phyloP scores from a whole-genome alignment of 1,140 invertebrate genomes.

The Eupeodes corollae region DNA sequence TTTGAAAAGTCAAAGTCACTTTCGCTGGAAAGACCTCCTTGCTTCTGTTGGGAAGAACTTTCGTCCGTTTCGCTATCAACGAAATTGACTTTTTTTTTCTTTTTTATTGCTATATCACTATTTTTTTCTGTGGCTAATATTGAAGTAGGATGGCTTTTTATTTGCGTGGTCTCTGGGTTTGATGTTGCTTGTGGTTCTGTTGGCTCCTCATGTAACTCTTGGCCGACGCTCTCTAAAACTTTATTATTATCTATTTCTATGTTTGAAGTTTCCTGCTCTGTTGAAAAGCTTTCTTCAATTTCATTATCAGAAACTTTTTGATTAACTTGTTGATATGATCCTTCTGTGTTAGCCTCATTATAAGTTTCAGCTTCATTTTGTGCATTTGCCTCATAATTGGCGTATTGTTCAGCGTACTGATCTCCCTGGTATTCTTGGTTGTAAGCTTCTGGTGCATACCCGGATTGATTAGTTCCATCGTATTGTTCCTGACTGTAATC shows the following conservation, averaged over 20 bases:
- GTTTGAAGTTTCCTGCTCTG: no score
- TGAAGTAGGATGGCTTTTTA: slow-evolving; percentile 20
- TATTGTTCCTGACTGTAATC: slow-evolving; percentile 30
- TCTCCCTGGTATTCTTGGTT: no score
- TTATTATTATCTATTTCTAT: no score
- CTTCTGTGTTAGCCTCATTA: no score
- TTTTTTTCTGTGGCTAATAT: slow-evolving; percentile 24
- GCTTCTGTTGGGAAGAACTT: slow-evolving; percentile 22
- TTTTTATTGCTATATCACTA: slow-evolving; percentile 30
- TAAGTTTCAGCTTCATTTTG: no score
- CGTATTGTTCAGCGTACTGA: no score
- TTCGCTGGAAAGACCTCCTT: slow-evolving; percentile 13
- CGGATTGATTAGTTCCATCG: slow-evolving; percentile 27
- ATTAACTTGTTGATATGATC: no score
- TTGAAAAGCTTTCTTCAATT: no score
- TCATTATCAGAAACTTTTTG: no score
- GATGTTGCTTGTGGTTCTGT: not conserved
- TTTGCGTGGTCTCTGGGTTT: slow-evolving; percentile 6
- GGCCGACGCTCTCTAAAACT: no score
- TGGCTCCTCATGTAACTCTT: slow-evolving; percentile 11
- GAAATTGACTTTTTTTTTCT: slow-evolving; percentile 37
- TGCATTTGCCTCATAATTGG: no score
- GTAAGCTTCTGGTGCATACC: slow-evolving; percentile 15
- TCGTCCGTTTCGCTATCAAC: slow-evolving; percentile 37
- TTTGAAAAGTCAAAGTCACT: slow-evolving; percentile 35